Evolutionary conservation across 2,888 invertebrate species (phyloP).

Genomic region (Hemicrepidius hirtus): DNA sequence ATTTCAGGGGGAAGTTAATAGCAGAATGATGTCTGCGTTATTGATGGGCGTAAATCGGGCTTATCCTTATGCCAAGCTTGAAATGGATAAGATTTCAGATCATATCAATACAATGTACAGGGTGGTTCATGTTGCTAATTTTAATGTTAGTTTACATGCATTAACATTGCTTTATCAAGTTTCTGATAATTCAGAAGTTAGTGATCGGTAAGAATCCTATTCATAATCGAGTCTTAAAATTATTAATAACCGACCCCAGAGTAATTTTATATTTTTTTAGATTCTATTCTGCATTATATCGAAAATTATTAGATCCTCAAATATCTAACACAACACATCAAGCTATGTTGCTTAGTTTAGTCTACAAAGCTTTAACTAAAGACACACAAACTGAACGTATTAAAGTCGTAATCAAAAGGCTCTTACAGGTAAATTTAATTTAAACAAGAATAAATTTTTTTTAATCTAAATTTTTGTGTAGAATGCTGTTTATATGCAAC

Average conservation of each 20-base stretch:
- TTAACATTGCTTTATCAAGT: constrained; percentile 79
- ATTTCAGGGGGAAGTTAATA: constrained; percentile 83
- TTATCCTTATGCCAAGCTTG: constrained; percentile 86
- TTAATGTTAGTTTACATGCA: constrained; percentile 79
- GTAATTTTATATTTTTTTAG: too few relatives aligned
- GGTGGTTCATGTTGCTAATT: constrained; percentile 86
- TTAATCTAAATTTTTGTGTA: constrained; percentile 1
- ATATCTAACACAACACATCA: constrained; percentile 81
- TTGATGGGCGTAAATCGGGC: constrained; percentile 89
- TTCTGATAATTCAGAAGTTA: constrained; percentile 73
- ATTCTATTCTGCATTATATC: constrained; percentile 92
- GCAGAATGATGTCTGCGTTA: constrained; percentile 88
- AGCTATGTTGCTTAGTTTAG: constrained; percentile 88
- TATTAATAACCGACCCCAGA: too few relatives aligned
- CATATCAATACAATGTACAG: constrained; percentile 87
- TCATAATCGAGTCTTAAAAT: too few relatives aligned
- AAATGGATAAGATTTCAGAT: constrained; percentile 75
- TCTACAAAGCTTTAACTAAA: constrained; percentile 88
- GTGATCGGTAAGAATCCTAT: constrained; percentile 75
- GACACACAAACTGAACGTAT: constrained; percentile 84
- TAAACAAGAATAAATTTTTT: background rate
- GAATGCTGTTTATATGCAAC: constrained; percentile 76
- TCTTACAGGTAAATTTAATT: constrained; percentile 77
- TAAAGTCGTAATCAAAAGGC: constrained; percentile 89
- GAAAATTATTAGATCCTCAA: constrained; percentile 87